Base-by-base conservation (phyloP, 2,113 vertebrate species). In the Nicator chloris region DNA sequence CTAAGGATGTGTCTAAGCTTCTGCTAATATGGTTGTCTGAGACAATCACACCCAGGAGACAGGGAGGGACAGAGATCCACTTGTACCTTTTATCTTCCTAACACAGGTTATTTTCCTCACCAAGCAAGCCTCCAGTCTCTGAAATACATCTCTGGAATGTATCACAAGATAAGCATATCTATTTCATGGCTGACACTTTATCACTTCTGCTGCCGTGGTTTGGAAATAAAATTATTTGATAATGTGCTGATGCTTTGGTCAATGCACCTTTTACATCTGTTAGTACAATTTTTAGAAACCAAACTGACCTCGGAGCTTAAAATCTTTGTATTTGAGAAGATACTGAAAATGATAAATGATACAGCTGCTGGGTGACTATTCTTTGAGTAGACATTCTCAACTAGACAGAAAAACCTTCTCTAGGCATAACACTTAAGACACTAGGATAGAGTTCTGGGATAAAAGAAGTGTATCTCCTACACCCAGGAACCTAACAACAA, bases 21-120 rank as follows among this genome's bases (percentile, higher is more conserved):
- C 93, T 59, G 44, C 88, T 95, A 96, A 95, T 84, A 60, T 14
- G 28, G 69, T 50, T 89, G 84, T 56, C 54, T 70, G 70, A 95
- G 90, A 94, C 80, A 95, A 95, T 93, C 49, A 50, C 78, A 78
- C 95, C 94, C 71, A 5, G 81, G 92, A 95, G 95, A 95, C 60
- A 35, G 22, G 13, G 31, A 30, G 16, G 23, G 15, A 35, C 30
- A 28, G 22, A 22, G 39, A 66, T 72, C 53, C 69, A 60, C 88
- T 75, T 61, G 49, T 61, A 80, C 44, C 57, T 77, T 82, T 82
- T 94, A 51, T 56, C 82, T 93, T 96, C 54, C 83, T 77, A 83
- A 93, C 39, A 81, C 72, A 72, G 50, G 68, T 91, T 91, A 72
- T 88, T 82, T 83, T 89, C 79, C 45, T 78, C 71, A 53, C 75